Evolutionary conservation across 2,888 invertebrate genomes (phyloP), one percentile per base, ranked within the genome.

Genomic region (Hirtodrosophila confusa): DNA sequence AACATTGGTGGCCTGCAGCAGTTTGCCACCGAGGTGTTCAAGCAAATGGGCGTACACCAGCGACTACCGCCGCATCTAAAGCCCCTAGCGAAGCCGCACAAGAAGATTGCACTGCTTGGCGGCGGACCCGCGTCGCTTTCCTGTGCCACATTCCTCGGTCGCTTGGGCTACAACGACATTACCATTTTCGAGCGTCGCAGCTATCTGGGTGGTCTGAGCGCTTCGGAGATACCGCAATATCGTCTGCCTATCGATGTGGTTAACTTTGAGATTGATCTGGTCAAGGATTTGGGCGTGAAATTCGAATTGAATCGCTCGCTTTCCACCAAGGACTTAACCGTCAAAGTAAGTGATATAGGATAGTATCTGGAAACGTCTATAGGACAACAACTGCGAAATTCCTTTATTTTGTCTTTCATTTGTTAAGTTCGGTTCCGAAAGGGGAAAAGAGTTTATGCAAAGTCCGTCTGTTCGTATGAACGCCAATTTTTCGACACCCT

Each of bases 1-100:
- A 99, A 99, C 90, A 99, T 99, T 83, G 99, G 99, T 0, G 99
- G 99, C 0, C 93, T 99, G 35, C 99, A 99, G 91, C 99, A 99
- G 88, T 99, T 96, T 92, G 98, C 99, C 48, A 96, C 97, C 2
- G 99, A 99, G 89, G 97, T 96, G 23, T 99, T 99, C 91, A 97
- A 97, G 93, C 94, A 95, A 90, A 99, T 99, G 99, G 95, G 95
- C 12, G 94, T 99, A 5, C 95, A 94, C 0, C 99, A 99, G 93
- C 96, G 96, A 0, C 92, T 95, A 55, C 95, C 97, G 64, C 97
- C 97, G 0, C 93, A 93, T 33, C 93, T 94, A 12, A 93, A 93
- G 72, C 92, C 92, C 0, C 88, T 93, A 23, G 69, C 73, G n/a
- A 66, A 88, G 9, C 80, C 89, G 3, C 93, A 93, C 0, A 93